Evolutionary conservation across 2,113 vertebrate species (phyloP).

Genomic region (Gracilinanus agilis): DNA sequence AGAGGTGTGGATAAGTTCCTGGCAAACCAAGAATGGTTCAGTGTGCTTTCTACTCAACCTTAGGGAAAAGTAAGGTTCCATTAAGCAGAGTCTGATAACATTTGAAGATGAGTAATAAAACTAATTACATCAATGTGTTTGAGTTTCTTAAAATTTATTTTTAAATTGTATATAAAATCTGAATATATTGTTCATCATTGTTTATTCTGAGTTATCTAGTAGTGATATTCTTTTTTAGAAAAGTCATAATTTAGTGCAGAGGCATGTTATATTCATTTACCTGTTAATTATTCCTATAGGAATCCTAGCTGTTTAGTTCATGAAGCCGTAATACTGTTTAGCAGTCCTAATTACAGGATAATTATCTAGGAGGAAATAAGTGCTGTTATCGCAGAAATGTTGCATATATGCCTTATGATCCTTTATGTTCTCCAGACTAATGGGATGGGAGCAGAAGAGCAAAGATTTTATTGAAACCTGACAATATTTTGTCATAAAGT

Average conservation of each 20-base stretch:
- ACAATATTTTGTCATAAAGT: neutral
- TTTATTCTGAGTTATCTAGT: neutral
- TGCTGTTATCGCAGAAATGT: neutral
- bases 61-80: neutral
- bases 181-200: neutral
- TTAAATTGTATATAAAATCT: neutral
- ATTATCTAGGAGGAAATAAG: neutral
- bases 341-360: neutral
- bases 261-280: neutral
- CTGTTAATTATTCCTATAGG: neutral
- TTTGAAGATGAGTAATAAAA: neutral
- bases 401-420: neutral
- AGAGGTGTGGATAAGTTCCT: neutral
- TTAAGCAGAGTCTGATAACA: neutral
- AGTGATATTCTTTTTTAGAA: neutral
- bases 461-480: neutral
- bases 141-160: neutral
- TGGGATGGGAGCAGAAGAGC: neutral
- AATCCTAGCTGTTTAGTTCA: neutral
- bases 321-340: neutral
- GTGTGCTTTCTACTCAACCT: neutral
- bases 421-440: neutral
- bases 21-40: neutral
- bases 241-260: neutral
- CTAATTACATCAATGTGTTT: neutral